These are phyloP conservation scores for Pterocles burchelli DNA, from an alignment of 2,113 vertebrate species.

Conservation along the genomic window DNA sequence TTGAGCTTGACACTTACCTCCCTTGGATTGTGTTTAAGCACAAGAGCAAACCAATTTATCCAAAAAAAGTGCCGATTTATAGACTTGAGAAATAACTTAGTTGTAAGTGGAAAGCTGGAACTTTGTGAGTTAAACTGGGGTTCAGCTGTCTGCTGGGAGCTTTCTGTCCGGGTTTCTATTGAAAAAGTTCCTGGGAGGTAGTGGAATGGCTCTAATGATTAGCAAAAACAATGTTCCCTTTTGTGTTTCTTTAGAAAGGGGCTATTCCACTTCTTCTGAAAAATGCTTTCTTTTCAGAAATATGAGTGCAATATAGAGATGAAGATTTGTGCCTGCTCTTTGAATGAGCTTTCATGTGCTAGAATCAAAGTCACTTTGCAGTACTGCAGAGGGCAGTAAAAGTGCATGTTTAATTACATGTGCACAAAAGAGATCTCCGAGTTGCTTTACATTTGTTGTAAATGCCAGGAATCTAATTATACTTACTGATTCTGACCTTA, in stretches of 20 bases:
- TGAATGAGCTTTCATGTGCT: constrained; percentile 68
- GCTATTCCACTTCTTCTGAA: neutral
- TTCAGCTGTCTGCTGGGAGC: neutral
- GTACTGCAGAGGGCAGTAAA: constrained; percentile 68
- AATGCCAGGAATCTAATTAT: constrained; percentile 71
- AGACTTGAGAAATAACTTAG: neutral
- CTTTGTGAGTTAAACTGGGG: neutral
- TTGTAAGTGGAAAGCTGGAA: neutral
- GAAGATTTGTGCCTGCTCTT: constrained; percentile 58
- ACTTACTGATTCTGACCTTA: constrained; percentile 69
- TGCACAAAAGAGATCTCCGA: constrained; percentile 45
- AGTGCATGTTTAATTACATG: constrained; percentile 60
- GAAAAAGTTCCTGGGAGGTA: constrained; percentile 24
- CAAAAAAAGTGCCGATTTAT: neutral
- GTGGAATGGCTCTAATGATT: neutral
- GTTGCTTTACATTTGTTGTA: constrained; percentile 62
- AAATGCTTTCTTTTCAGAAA: constrained; percentile 40
- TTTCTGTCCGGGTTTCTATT: neutral
- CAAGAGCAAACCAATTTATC: neutral
- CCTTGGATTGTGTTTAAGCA: neutral
- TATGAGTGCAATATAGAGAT: constrained; percentile 18
- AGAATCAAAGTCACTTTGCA: constrained; percentile 78
- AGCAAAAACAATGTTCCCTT: neutral
- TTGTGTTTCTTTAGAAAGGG: constrained; percentile 14
- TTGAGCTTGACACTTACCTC: neutral